Evolutionary conservation across 2,113 vertebrate species (phyloP).

Genomic region (Salminus brasiliensis): DNA sequence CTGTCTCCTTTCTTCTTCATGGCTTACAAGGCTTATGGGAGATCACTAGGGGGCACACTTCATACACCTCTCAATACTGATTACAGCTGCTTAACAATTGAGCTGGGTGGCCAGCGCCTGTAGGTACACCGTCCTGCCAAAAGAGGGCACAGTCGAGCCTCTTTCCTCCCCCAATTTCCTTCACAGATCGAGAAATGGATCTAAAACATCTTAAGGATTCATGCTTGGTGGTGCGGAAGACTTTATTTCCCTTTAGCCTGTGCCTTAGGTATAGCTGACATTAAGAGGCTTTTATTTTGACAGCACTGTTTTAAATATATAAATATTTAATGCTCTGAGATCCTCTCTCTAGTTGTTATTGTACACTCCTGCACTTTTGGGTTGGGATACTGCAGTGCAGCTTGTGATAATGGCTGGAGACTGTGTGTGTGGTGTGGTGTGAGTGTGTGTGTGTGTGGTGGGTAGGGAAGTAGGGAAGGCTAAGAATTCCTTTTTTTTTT

Average conservation of each 20-base stretch:
- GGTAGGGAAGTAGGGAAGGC: neutral
- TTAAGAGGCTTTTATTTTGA: slow-evolving; percentile 58
- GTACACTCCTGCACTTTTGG: slow-evolving; percentile 8
- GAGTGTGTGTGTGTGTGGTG: neutral
- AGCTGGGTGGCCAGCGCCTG: neutral
- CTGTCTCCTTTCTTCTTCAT: neutral
- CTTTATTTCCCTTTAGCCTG: slow-evolving; percentile 20
- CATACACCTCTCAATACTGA: neutral
- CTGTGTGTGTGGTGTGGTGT: neutral
- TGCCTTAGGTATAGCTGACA: slow-evolving; percentile 44
- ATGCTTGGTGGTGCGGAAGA: slow-evolving; percentile 24
- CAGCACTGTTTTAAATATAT: slow-evolving; percentile 53
- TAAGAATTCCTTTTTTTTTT: neutral
- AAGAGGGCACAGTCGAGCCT: slow-evolving; percentile 57
- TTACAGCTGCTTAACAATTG: neutral
- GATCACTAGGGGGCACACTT: slow-evolving; percentile 42
- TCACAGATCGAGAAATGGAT: neutral
- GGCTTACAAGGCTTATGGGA: neutral
- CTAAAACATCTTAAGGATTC: slow-evolving; percentile 28
- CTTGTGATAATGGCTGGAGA: slow-evolving; percentile 21
- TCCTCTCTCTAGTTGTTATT: slow-evolving; percentile 50
- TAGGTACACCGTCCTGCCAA: slow-evolving; percentile 13
- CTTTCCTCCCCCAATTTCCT: no score
- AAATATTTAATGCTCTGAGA: slow-evolving; percentile 51
- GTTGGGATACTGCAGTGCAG: slow-evolving; percentile 18